Evolutionary conservation across 2,888 invertebrate species (phyloP).

Genomic region (Hirtodrosophila confusa): DNA sequence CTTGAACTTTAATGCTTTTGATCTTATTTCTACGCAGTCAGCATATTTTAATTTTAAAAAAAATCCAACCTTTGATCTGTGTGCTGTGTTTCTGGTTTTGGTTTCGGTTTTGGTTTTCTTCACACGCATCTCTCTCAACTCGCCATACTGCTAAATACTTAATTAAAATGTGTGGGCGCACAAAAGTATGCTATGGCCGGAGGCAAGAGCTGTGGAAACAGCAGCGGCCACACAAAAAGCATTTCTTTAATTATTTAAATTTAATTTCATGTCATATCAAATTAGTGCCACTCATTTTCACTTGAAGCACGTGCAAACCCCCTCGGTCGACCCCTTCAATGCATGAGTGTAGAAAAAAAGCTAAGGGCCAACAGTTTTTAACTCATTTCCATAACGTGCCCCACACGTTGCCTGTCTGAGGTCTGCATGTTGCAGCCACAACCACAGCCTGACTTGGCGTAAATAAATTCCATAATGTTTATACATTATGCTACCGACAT

Average conservation of each 20-base stretch:
- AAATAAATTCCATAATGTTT: constrained; percentile 55
- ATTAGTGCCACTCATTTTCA: constrained; percentile 75
- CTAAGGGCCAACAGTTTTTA: constrained; percentile 51
- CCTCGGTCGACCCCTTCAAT: no score
- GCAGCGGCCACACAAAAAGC: constrained; percentile 43
- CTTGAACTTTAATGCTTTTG: constrained; percentile 1
- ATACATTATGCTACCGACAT: constrained; percentile 37
- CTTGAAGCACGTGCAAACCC: constrained; percentile 48
- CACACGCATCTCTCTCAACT: neutral
- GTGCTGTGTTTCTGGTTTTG: neutral
- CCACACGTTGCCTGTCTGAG: constrained; percentile 26
- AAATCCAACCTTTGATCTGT: constrained; percentile 27
- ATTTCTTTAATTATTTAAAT: constrained; percentile 74
- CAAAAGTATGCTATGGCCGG: constrained; percentile 57
- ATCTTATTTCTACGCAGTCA: neutral
- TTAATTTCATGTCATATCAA: constrained; percentile 74
- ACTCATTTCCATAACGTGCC: constrained; percentile 55
- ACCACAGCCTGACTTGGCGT: constrained; percentile 5
- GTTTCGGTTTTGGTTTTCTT: neutral
- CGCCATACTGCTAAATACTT: constrained; percentile 34
- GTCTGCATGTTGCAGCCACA: neutral
- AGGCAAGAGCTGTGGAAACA: constrained; percentile 11
- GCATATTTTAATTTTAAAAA: constrained; percentile 23
- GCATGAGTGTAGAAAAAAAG: constrained; percentile 4
- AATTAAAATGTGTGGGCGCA: constrained; percentile 44